These are phyloP conservation scores for Porites lutea DNA, from an alignment of 64 coral and sea anemone genomes.

Conservation along the genomic window DNA sequence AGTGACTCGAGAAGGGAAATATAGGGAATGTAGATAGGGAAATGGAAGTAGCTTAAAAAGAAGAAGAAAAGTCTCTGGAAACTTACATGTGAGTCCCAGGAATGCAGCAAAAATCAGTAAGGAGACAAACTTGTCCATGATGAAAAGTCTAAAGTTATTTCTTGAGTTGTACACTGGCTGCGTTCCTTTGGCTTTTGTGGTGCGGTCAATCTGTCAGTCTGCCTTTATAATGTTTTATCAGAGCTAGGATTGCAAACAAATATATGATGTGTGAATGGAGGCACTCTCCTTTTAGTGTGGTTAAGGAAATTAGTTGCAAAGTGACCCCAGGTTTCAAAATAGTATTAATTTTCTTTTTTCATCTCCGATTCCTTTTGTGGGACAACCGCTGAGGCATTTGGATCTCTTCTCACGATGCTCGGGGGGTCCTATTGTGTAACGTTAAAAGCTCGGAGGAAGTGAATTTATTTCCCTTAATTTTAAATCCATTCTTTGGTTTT, in stretches of 20 bases:
- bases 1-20: too few species aligned
- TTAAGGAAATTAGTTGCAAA: conserved; percentile 56
- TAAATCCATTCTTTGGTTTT: conserved; percentile 32
- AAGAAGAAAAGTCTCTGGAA: neutral
- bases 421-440: neutral
- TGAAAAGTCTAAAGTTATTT: neutral
- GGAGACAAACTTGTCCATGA: conserved; percentile 22
- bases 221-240: conserved; percentile 32
- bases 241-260: conserved; percentile 16
- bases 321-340: conserved; percentile 53
- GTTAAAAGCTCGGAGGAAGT: conserved; percentile 50
- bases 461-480: conserved; percentile 49
- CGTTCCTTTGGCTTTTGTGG: conserved; percentile 26
- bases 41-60: neutral
- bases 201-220: neutral
- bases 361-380: conserved; percentile 49
- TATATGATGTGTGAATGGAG: conserved; percentile 39
- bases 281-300: conserved; percentile 32
- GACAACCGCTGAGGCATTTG: conserved; percentile 51
- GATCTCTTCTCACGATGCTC: conserved; percentile 30
- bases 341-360: conserved; percentile 38
- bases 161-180: neutral
- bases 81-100: conserved; percentile 14
- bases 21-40: too few species aligned
- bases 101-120: conserved; percentile 21